A percentile compares a stretch with the other conserved stretches of the same genome.
phyloP scores from a whole-genome alignment of 2,113 vertebrate species.

The Tamias sibiricus region DNA sequence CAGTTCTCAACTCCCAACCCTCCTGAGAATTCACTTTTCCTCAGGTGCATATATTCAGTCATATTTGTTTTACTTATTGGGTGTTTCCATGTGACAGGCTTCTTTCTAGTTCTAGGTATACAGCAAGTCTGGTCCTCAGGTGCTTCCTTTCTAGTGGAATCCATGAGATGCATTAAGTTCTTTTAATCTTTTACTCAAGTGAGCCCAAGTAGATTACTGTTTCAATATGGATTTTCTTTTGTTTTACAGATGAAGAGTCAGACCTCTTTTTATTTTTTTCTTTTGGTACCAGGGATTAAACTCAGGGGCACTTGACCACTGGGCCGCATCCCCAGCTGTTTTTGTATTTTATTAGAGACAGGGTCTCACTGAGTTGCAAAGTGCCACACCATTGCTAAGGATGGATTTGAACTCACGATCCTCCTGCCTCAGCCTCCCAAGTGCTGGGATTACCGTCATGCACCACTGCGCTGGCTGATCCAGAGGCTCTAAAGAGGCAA shows the following conservation, averaged over 20 bases:
- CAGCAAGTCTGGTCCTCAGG: neutral
- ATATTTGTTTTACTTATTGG: neutral
- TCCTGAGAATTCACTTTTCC: neutral
- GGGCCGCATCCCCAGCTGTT: too few relatives aligned
- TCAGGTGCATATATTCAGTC: neutral
- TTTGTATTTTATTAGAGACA: too few relatives aligned
- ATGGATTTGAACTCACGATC: too few relatives aligned
- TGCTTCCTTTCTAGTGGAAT: neutral
- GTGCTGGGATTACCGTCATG: too few relatives aligned
- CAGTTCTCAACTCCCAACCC: neutral
- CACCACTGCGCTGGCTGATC: too few relatives aligned
- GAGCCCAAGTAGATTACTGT: neutral
- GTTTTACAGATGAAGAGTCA: neutral
- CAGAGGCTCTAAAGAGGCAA: neutral
- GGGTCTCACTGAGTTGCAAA: too few relatives aligned
- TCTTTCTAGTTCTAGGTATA: neutral
- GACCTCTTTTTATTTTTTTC: too few relatives aligned
- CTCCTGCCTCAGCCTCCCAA: too few relatives aligned
- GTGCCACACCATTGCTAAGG: too few relatives aligned
- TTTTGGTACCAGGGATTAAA: too few relatives aligned
- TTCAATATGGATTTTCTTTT: neutral
- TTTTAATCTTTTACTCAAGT: neutral
- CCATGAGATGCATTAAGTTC: neutral
- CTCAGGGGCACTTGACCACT: too few relatives aligned
- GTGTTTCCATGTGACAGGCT: neutral